Evolutionary conservation across 2,797 vertebrate species (phyloP).

Genomic region (Tolypeutes matacus): DNA sequence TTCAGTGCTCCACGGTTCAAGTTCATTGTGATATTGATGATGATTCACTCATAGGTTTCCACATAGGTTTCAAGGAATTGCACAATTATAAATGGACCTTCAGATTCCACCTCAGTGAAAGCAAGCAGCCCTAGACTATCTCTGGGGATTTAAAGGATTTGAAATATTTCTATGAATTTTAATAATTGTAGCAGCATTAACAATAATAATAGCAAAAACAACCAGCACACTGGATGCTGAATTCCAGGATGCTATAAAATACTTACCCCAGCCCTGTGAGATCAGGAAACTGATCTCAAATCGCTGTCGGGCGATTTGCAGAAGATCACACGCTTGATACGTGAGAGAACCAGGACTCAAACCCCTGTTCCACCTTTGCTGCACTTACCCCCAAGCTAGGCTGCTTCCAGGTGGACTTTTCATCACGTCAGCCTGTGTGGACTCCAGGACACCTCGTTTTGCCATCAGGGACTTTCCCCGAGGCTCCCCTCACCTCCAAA

Average conservation of each 20-base stretch:
- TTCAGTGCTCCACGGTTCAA: background rate
- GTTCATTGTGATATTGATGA: background rate
- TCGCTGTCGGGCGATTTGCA: background rate
- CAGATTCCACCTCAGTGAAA: background rate
- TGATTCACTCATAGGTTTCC: background rate
- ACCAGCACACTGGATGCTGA: background rate
- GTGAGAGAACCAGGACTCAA: background rate
- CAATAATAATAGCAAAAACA: background rate
- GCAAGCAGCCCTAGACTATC: background rate
- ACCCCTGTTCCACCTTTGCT: rapidly evolving
- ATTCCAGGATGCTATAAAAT: background rate
- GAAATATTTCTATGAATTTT: background rate
- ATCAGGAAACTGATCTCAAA: background rate
- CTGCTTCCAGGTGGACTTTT: background rate
- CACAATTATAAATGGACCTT: background rate
- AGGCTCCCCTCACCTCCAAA: background rate
- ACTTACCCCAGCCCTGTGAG: background rate
- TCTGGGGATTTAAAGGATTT: background rate
- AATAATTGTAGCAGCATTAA: background rate
- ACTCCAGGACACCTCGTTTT: background rate
- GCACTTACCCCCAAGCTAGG: rapidly evolving
- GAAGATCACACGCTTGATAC: too few species aligned
- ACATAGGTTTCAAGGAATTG: background rate
- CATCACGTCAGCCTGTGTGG: background rate
- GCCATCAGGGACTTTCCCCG: background rate